Evolutionary conservation across 2,113 vertebrate species (phyloP).

Genomic region (Rhinoptilus africanus): DNA sequence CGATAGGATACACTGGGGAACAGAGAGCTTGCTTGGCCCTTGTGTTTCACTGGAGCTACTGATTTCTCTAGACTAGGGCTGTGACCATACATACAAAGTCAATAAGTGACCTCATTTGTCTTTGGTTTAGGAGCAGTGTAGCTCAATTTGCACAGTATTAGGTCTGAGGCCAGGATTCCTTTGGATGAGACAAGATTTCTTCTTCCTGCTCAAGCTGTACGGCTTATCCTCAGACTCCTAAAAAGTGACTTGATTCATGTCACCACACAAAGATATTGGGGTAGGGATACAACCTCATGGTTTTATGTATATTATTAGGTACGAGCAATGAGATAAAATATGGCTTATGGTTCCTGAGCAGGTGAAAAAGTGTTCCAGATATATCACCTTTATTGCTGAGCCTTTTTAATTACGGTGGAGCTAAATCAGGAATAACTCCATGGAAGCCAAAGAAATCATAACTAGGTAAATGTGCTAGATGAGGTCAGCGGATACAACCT

Average conservation of each 20-base stretch:
- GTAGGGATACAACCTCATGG: neutral
- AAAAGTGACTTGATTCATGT: neutral
- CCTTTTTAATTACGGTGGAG: neutral
- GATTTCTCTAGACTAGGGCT: neutral
- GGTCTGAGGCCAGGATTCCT: neutral
- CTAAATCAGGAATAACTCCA: neutral
- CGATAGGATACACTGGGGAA: fast-evolving
- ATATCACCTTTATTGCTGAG: neutral
- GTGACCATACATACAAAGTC: fast-evolving
- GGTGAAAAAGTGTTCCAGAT: neutral
- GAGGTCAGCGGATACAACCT: neutral
- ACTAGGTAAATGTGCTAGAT: neutral
- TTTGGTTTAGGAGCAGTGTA: neutral
- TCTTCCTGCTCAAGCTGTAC: neutral
- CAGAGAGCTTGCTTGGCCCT: neutral
- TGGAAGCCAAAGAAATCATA: neutral
- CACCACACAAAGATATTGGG: neutral
- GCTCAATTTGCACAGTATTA: neutral
- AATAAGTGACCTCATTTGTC: neutral
- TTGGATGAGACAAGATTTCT: neutral
- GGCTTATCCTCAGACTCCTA: neutral
- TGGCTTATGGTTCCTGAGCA: neutral
- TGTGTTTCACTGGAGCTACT: neutral
- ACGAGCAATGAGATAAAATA: neutral
- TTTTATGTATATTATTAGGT: neutral